A percentile compares a stretch with the other conserved stretches of the same genome.
Evolutionary conservation across 1,140 invertebrate genomes (phyloP).

Genomic region (Ctenoplectra terminalis): DNA sequence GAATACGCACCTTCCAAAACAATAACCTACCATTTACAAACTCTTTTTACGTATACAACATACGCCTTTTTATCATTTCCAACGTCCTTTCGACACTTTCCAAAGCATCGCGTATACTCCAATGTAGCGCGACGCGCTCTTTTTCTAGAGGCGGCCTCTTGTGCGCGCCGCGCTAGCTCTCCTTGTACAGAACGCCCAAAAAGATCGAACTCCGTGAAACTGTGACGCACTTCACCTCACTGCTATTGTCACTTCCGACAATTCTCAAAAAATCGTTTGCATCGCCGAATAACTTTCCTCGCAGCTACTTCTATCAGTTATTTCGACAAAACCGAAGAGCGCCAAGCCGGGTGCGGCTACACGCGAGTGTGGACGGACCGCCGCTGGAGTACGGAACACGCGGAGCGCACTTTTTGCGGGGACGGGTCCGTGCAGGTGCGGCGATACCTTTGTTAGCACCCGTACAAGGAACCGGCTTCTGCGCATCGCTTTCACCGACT

Average conservation of each 20-base stretch:
- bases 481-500: conserved; percentile 37
- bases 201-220: conserved; percentile 59
- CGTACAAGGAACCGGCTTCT: conserved; percentile 38
- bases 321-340: conserved; percentile 49
- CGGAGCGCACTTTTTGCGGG: conserved; percentile 64
- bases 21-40: not conserved
- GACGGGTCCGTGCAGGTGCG: conserved; percentile 34
- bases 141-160: conserved; percentile 54
- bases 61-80: not conserved
- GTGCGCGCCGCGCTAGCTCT: conserved; percentile 53
- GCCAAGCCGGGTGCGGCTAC: conserved; percentile 63
- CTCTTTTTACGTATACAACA: not conserved
- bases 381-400: conserved; percentile 68
- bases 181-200: conserved; percentile 48
- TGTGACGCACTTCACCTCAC: conserved; percentile 56
- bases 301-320: conserved; percentile 5
- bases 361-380: conserved; percentile 63
- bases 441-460: conserved; percentile 23
- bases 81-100: conserved; percentile 9
- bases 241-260: conserved; percentile 13
- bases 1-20: not conserved
- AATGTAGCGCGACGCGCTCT: conserved; percentile 53
- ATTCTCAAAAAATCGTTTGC: conserved; percentile 53
- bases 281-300: not conserved
- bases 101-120: conserved; percentile 11